Percentiles rank a stretch among this genome's conserved stretches.
phyloP scores from a whole-genome alignment of 1,140 invertebrate species.

The Diachasmimorpha longicaudata region DNA sequence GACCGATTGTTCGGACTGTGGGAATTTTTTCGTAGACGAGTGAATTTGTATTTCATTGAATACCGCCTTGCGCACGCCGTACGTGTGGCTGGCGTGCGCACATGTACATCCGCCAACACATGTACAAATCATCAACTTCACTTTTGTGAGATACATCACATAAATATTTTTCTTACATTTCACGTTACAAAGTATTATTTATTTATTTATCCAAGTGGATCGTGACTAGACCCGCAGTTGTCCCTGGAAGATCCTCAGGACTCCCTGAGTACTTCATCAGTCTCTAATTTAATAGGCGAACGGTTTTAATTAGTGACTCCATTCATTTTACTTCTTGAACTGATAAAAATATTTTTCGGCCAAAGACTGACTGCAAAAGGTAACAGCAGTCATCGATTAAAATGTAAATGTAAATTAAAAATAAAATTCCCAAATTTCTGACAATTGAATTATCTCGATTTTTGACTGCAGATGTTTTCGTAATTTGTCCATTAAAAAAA shows the following conservation, averaged over 20 bases:
- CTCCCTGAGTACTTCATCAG: no score
- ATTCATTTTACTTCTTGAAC: no score
- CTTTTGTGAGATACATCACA: constrained; percentile 23
- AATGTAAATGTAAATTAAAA: no score
- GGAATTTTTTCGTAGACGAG: constrained; percentile 7
- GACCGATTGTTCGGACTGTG: neutral
- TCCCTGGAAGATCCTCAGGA: no score
- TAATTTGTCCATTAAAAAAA: neutral
- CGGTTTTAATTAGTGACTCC: no score
- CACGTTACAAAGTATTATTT: neutral
- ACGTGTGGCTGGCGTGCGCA: constrained; percentile 53
- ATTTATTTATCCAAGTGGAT: neutral
- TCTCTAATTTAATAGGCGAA: no score
- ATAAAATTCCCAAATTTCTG: no score
- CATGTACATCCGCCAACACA: constrained; percentile 34
- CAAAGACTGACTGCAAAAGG: no score
- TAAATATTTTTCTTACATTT: neutral
- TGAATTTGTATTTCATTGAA: constrained; percentile 27
- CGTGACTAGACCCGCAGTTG: neutral
- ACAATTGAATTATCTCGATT: no score
- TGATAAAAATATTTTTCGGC: no score
- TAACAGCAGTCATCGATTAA: no score
- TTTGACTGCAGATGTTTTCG: no score
- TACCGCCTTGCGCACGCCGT: constrained; percentile 47
- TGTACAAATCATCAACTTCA: constrained; percentile 24